Conservation (phyloP, 2,113 vertebrate genomes). For the Camelus bactrianus region DNA sequence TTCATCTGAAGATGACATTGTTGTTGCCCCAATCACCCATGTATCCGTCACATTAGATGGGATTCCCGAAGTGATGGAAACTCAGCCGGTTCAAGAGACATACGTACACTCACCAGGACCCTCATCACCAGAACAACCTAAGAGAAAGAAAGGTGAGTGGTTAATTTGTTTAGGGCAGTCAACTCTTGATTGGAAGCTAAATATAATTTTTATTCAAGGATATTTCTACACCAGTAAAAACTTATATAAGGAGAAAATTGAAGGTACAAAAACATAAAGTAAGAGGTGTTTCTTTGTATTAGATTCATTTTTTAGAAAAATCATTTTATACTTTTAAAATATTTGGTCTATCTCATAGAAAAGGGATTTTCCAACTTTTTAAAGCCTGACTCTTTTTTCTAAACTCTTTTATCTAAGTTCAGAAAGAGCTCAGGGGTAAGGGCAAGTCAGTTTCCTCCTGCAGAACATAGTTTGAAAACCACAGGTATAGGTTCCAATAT, state of each 20-base stretch:
- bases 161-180: not conserved
- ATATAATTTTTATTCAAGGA: not conserved
- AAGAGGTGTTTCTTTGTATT: slow-evolving; percentile 18
- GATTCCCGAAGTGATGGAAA: slow-evolving; percentile 91
- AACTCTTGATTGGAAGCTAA: slow-evolving; percentile 24
- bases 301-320: not conserved
- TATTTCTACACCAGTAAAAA: slow-evolving; percentile 44
- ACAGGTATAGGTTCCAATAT: not conserved
- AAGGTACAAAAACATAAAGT: not conserved
- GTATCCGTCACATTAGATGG: slow-evolving; percentile 93
- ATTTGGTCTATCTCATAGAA: not conserved
- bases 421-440: not conserved
- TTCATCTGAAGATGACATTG: slow-evolving; percentile 91
- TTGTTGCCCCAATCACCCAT: slow-evolving; percentile 92
- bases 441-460: not conserved
- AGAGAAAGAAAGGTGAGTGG: slow-evolving; percentile 93
- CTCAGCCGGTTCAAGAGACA: slow-evolving; percentile 87
- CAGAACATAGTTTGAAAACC: slow-evolving; percentile 22
- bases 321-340: slow-evolving; percentile 32
- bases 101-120: slow-evolving; percentile 85
- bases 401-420: not conserved
- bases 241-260: not conserved
- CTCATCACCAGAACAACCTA: slow-evolving; percentile 89
- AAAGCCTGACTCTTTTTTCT: slow-evolving; percentile 8
- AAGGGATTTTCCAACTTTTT: slow-evolving; percentile 12